Evolutionary conservation across 1,140 invertebrate species (phyloP).

Genomic region (Drosophila persimilis): DNA sequence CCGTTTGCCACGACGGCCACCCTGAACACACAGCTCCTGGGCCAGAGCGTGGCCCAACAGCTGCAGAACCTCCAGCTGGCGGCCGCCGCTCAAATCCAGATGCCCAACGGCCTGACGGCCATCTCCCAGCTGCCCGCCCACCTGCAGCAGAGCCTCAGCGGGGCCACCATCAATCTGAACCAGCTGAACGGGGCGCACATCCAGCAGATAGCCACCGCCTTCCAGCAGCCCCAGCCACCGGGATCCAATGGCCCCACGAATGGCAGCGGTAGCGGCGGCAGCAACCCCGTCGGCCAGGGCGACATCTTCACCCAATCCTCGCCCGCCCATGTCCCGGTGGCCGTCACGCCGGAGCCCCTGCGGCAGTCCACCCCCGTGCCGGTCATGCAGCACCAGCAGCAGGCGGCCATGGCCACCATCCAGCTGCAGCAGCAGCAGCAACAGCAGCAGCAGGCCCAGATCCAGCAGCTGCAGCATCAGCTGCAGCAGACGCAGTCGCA

Average conservation of each 20-base stretch:
- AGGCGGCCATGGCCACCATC: constrained; percentile 65
- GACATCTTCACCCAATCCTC: constrained; percentile 66
- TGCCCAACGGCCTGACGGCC: constrained; percentile 80
- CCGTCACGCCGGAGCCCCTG: constrained; percentile 73
- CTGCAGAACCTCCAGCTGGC: constrained; percentile 80
- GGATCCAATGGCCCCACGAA: constrained; percentile 5
- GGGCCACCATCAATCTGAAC: constrained; percentile 80
- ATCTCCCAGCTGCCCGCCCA: constrained; percentile 78
- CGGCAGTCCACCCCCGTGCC: constrained; percentile 69
- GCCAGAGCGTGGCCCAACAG: constrained; percentile 76
- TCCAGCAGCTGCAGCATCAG: constrained; percentile 69
- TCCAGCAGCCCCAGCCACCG: constrained; percentile 74
- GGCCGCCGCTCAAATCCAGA: constrained; percentile 80
- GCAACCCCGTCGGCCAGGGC: constrained; percentile 28
- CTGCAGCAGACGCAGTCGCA: constrained; percentile 67
- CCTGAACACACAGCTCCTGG: constrained; percentile 77
- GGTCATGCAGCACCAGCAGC: constrained; percentile 59
- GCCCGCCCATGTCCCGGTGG: constrained; percentile 65
- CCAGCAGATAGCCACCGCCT: constrained; percentile 78
- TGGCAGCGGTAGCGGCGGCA: not conserved
- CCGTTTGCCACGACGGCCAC: constrained; percentile 79
- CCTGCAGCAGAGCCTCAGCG: constrained; percentile 75
- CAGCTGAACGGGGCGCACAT: constrained; percentile 76
- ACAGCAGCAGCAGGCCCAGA: constrained; percentile 69
- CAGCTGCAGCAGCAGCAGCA: constrained; percentile 75